Conservation (phyloP, 1,140 invertebrate genomes). For the Agrilus planipennis region DNA sequence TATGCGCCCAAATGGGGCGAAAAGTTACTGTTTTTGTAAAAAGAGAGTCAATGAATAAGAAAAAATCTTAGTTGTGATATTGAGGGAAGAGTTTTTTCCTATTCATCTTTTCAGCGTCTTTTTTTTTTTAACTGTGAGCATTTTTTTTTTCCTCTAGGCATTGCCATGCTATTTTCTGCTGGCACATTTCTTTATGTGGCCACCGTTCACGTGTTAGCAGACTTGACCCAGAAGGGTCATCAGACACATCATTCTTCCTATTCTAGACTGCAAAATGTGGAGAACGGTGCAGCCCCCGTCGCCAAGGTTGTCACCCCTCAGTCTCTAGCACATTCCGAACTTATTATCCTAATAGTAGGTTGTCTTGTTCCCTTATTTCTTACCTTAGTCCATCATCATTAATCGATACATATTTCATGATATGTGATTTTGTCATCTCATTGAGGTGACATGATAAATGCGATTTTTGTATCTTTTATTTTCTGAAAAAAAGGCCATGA, state of each 20-base stretch:
- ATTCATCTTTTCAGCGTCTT: neutral
- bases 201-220: slow-evolving; percentile 94
- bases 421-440: too few relatives aligned
- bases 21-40: too few relatives aligned
- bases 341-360: slow-evolving; percentile 72
- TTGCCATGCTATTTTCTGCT: slow-evolving; percentile 97
- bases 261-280: slow-evolving; percentile 27
- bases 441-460: too few relatives aligned
- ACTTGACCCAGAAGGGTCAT: slow-evolving; percentile 55
- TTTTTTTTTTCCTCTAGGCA: slow-evolving; percentile 44
- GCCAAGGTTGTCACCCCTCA: slow-evolving; percentile 30
- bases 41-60: too few relatives aligned
- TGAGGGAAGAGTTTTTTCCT: neutral
- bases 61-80: neutral
- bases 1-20: too few relatives aligned
- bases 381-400: slow-evolving; percentile 88
- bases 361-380: slow-evolving; percentile 77
- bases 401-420: too few relatives aligned
- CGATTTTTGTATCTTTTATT: too few relatives aligned
- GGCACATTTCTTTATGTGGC: slow-evolving; percentile 98
- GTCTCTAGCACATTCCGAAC: slow-evolving; percentile 55
- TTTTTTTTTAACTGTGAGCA: neutral
- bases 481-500: too few relatives aligned
- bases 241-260: slow-evolving; percentile 39
- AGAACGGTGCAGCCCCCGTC: too few relatives aligned